Evolutionary conservation across 2,797 vertebrate genomes (phyloP), one percentile per base, ranked within the genome.

Genomic region (Silurus aristotelis): DNA sequence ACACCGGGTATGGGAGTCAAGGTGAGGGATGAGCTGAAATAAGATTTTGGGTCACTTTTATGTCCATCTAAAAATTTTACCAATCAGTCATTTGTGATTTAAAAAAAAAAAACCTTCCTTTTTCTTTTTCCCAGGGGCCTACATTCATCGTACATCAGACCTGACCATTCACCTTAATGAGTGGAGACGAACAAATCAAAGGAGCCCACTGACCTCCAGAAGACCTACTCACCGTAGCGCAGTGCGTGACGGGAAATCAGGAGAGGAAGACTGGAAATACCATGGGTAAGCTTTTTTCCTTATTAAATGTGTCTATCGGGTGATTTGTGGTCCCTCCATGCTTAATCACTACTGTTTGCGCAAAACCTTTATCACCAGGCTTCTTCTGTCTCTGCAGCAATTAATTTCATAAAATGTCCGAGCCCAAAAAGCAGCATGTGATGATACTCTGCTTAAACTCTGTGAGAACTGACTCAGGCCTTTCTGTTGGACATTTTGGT

Each of bases 221-320:
- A 96, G 96, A 75, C 93, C 95, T 13, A 90, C 92, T 85, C 97
- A 97, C 90, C 96, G 88, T 90, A 91, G 95, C 5, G 91, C 95
- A 3, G 93, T 96, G 25, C 93, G 95, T 80, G 95, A 97, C 25
- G 95, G 95, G 85, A 95, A 95, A 85, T 96, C 96, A 90, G 96
- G 90, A 3, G 97, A 98, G 85, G 97, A 98, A 6, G 97, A 97
- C 80, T 98, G 97, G 97, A 97, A 96, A 61, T 93, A 96, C 77
- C 90, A 94, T 27, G 97, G 97, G 98, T 99, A 93, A 56, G 94
- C 46, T 25, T 55, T 43, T 75, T 20, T 4, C 38, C 38, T 38
- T 38, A 38, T 38, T 38, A 4, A 38, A 38, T 5, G 38, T 38
- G 38, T 38, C 4, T 52, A 52, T 52, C 48, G 4, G 48, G 48